A percentile compares a stretch with the other conserved stretches of the same genome.
These are phyloP conservation scores for Nipponacmea schrenckii DNA, from an alignment of 2,888 invertebrate genomes.

Conservation along the genomic window DNA sequence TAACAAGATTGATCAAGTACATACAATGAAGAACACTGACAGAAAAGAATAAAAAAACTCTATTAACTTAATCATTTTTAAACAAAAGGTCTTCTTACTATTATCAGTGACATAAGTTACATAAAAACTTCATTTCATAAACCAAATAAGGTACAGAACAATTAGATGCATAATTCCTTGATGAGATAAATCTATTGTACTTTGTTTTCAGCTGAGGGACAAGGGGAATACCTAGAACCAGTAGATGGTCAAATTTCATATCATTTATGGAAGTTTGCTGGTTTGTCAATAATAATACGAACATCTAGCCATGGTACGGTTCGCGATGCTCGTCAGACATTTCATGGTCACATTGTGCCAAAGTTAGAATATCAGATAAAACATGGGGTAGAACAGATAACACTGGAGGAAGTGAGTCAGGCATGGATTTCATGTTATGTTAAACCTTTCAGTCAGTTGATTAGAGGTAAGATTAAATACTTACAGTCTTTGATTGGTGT, in stretches of 20 bases:
- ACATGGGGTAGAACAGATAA: slow-evolving; percentile 53
- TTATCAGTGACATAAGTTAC: too few species aligned
- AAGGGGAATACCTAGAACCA: slow-evolving; percentile 10
- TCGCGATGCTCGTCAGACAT: slow-evolving; percentile 34
- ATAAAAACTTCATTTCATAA: too few species aligned
- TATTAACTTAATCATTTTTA: too few species aligned
- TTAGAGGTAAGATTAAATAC: slow-evolving; percentile 46
- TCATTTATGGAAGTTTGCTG: slow-evolving; percentile 52
- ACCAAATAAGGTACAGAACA: too few species aligned
- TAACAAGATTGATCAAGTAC: too few species aligned
- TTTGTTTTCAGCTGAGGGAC: too few species aligned
- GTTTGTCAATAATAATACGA: slow-evolving; percentile 45
- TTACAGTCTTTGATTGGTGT: not conserved
- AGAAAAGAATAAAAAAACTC: too few species aligned
- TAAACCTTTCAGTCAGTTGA: slow-evolving; percentile 47
- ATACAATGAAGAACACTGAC: too few species aligned
- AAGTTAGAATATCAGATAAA: slow-evolving; percentile 59
- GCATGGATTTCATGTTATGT: slow-evolving; percentile 54
- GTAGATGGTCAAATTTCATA: slow-evolving; percentile 46
- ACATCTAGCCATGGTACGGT: slow-evolving; percentile 49
- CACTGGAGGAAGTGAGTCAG: slow-evolving; percentile 44
- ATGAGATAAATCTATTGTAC: too few species aligned
- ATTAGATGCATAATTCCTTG: too few species aligned
- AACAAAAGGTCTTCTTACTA: too few species aligned
- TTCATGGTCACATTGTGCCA: slow-evolving; percentile 43